Percentiles rank a stretch among this genome's conserved stretches.
These are phyloP conservation scores for Tethya wilhelma DNA, from an alignment of 37 sponge, comb jelly and placozoan genomes.

Conservation along the genomic window DNA sequence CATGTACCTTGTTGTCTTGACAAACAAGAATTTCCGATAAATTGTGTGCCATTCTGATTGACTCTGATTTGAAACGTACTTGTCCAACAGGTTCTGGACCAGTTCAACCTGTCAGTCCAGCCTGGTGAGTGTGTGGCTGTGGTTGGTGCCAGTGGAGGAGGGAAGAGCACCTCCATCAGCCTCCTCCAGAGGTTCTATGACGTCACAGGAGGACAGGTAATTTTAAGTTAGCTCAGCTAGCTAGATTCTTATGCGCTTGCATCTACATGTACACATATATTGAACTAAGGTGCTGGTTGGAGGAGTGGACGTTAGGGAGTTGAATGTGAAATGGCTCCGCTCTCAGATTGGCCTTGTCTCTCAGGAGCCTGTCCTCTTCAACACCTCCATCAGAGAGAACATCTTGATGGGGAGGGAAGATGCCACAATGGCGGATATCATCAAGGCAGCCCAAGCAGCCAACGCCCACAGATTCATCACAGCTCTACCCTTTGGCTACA, in stretches of 20 bases:
- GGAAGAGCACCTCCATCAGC: slow-evolving; percentile 85
- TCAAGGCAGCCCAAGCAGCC: slow-evolving; percentile 73
- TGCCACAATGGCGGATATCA: slow-evolving; percentile 79
- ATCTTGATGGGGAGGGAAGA: slow-evolving; percentile 73
- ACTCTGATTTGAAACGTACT: no score
- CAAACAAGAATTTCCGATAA: no score
- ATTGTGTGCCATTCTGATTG: no score
- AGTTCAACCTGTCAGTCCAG: slow-evolving; percentile 47
- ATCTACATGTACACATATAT: no score
- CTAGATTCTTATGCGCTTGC: no score
- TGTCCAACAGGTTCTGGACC: slow-evolving; percentile 66
- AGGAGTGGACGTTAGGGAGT: slow-evolving; percentile 67
- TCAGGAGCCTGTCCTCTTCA: slow-evolving; percentile 94
- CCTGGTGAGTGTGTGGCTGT: slow-evolving; percentile 81
- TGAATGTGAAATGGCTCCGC: slow-evolving; percentile 88
- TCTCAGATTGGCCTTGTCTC: slow-evolving; percentile 88
- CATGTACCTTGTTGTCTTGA: no score
- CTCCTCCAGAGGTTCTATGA: slow-evolving; percentile 91
- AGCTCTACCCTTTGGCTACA: slow-evolving; percentile 79
- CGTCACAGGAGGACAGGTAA: slow-evolving; percentile 28
- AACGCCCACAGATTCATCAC: slow-evolving; percentile 87
- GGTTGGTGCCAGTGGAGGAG: slow-evolving; percentile 93
- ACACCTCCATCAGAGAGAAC: slow-evolving; percentile 90
- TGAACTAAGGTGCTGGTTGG: slow-evolving; percentile 73
- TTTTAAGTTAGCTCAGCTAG: no score